Evolutionary conservation across 2,888 invertebrate genomes (phyloP).

Genomic region (Epinotia nisella): DNA sequence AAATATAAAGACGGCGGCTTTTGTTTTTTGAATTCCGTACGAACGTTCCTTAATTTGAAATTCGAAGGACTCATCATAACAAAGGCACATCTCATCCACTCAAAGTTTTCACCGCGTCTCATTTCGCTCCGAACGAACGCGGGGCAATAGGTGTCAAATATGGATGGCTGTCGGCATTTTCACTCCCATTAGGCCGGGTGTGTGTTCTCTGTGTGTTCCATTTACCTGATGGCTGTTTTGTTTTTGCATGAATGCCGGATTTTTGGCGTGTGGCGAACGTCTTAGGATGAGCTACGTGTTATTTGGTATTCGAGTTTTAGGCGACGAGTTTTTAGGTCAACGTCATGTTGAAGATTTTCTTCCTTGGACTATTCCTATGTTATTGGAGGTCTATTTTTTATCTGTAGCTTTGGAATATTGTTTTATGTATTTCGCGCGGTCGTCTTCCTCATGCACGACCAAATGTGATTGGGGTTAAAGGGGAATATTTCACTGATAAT

Average conservation of each 20-base stretch:
- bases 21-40: too few relatives aligned
- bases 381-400: too few relatives aligned
- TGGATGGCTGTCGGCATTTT: slow-evolving; percentile 37
- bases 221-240: slow-evolving; percentile 59
- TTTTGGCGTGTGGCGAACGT: slow-evolving; percentile 26
- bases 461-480: too few relatives aligned
- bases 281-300: slow-evolving; percentile 20
- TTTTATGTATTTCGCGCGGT: too few relatives aligned
- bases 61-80: slow-evolving; percentile 1
- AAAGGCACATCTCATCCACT: slow-evolving; percentile 12
- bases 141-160: slow-evolving; percentile 43
- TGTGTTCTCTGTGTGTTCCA: slow-evolving; percentile 53
- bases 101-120: slow-evolving; percentile 30
- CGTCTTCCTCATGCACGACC: too few relatives aligned
- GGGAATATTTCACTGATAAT: too few relatives aligned
- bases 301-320: slow-evolving; percentile 2
- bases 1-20: too few relatives aligned
- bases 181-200: slow-evolving; percentile 47
- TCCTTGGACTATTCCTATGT: too few relatives aligned
- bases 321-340: neutral
- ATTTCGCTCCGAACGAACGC: slow-evolving; percentile 13
- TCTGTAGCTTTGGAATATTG: too few relatives aligned
- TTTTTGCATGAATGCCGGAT: slow-evolving; percentile 43
- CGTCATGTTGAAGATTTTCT: neutral
- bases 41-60: neutral